These are phyloP conservation scores for Okapia johnstoni DNA, from an alignment of 2,113 vertebrate genomes.

Conservation along the genomic window DNA sequence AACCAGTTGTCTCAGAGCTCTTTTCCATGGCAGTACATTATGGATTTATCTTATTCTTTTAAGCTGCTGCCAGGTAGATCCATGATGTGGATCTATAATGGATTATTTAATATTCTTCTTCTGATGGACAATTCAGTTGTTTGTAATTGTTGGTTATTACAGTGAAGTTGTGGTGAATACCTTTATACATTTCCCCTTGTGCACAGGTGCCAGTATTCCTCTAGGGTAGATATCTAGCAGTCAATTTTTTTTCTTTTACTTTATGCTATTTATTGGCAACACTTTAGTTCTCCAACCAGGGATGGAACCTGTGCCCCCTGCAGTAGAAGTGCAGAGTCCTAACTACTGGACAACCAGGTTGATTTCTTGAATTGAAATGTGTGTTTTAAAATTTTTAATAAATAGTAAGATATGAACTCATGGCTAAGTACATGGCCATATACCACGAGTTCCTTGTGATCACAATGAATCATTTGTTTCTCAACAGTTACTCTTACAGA, in stretches of 20 bases:
- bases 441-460: neutral
- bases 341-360: neutral
- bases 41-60: neutral
- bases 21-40: neutral
- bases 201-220: neutral
- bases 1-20: neutral
- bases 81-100: neutral
- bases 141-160: neutral
- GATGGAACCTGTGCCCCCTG: neutral
- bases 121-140: neutral
- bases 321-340: neutral
- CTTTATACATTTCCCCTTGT: neutral
- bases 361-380: neutral
- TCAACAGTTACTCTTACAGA: neutral
- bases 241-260: neutral
- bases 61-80: neutral
- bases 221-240: neutral
- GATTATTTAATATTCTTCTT: neutral
- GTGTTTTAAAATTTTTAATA: neutral
- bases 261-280: neutral
- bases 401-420: neutral
- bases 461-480: neutral
- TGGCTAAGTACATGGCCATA: neutral
- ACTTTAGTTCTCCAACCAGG: neutral
- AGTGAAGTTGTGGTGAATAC: neutral